These are phyloP conservation scores for Periophthalmodon schlosseri DNA, from an alignment of 2,113 vertebrate species.

Conservation along the genomic window DNA sequence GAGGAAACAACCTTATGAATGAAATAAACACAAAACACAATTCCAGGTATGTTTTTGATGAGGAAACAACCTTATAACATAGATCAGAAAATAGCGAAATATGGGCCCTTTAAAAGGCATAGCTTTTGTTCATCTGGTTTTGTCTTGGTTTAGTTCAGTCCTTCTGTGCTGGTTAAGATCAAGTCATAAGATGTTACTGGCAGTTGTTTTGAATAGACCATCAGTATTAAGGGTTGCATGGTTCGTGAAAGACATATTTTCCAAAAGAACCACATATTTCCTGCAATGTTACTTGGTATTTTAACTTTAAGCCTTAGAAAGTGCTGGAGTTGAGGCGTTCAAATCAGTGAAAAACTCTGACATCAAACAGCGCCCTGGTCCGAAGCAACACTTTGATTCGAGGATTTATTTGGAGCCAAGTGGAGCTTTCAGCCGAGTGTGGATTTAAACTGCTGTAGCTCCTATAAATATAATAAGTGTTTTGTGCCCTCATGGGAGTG, in stretches of 20 bases:
- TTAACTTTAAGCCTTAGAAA: constrained; percentile 20
- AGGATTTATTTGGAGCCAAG: constrained; percentile 26
- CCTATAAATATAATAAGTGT: constrained; percentile 22
- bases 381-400: constrained; percentile 34
- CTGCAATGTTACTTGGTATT: background rate
- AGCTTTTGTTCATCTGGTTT: too few species aligned
- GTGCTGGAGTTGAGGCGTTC: constrained; percentile 12
- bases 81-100: too few species aligned
- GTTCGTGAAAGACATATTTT: background rate
- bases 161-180: too few species aligned
- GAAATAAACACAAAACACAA: too few species aligned
- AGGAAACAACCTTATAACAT: too few species aligned
- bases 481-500: background rate
- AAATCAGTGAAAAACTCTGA: constrained; percentile 24
- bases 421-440: background rate
- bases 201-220: background rate
- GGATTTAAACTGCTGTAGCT: background rate
- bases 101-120: too few species aligned
- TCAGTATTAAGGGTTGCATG: background rate
- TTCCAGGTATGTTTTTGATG: too few species aligned
- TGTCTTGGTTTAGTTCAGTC: too few species aligned
- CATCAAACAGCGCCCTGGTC: constrained; percentile 40
- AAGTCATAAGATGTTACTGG: too few species aligned
- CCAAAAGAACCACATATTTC: background rate
- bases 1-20: too few species aligned